Base-by-base conservation (phyloP, 1,140 invertebrate species). In the Drosophila subobscura region DNA sequence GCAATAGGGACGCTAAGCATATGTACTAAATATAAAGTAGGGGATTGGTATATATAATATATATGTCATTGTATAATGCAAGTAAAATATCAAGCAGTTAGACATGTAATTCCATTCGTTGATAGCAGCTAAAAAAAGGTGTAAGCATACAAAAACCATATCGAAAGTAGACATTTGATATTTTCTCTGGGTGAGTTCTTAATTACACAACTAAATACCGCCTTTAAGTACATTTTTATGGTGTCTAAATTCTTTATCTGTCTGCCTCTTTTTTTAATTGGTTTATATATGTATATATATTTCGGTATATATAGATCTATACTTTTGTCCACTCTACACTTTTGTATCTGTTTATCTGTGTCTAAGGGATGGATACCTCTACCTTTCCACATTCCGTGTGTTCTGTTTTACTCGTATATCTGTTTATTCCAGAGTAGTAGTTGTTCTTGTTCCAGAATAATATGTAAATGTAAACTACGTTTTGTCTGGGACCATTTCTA, bases 181-280 rank as follows among this genome's bases (percentile, higher is more conserved):
- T 29, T 42, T 22, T 10, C 3, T 29, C 12, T 23, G 37, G 45
- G 12, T 46, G 44, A 44, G 50, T 40, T 63, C 37, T 27, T 47
- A 41, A 52, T 42, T 50, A 54, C 33, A 10, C 33, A 68, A 72
- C 64, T 67, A 72, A 81, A 77, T 60, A 64, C 64, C 33, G 73
- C 61, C 46, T 64, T 80, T 81, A 80, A 80, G 78, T 77, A 80
- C 78, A 77, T 66, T 58, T 72, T 52, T 25, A 5, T 45, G 42
- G 42, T 14, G 33, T 37, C 33, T 37, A 8, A 37, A 37, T 37
- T 37, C 8, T 37, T 8, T 29, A 29, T 29, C 5, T 29, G 27
- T 10, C 33, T 37, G 33, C 44, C 8, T 7, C 10, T 55, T 14
- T 12, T 5, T 14, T 27, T 44, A 5, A 14, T 55, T 44, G 41